Conservation (phyloP, 2,113 vertebrate genomes). For the Cyprinodon tularosa region DNA sequence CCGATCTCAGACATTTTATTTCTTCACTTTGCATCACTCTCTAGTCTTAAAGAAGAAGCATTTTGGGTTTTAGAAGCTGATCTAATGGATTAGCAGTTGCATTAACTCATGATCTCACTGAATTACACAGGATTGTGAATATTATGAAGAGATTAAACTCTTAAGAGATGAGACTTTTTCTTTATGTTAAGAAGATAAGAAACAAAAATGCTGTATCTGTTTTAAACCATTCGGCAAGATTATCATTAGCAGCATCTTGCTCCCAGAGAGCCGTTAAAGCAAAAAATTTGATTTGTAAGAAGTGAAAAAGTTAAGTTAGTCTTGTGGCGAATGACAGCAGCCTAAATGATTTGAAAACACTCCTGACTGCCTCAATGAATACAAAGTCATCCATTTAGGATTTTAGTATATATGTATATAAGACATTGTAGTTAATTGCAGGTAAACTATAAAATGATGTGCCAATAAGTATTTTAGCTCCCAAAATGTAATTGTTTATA, state of each 20-base stretch:
- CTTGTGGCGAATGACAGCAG: constrained; percentile 51
- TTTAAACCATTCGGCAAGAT: constrained; percentile 68
- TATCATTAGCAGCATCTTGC: constrained; percentile 51
- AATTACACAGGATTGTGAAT: constrained; percentile 3
- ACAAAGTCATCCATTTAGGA: too few species aligned
- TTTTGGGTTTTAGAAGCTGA: background rate
- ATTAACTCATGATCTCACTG: background rate
- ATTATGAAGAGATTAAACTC: background rate
- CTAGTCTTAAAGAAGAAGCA: background rate
- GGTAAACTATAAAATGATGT: too few species aligned
- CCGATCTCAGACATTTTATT: background rate
- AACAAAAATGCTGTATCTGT: constrained; percentile 28
- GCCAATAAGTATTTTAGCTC: too few species aligned
- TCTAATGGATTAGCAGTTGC: background rate
- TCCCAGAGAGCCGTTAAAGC: constrained; percentile 60
- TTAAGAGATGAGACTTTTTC: background rate
- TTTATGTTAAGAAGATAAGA: constrained; percentile 49
- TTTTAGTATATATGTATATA: too few species aligned
- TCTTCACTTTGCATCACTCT: background rate
- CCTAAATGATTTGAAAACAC: constrained; percentile 47
- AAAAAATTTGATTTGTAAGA: constrained; percentile 39
- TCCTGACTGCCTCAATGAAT: constrained; percentile 33
- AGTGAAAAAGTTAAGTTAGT: constrained; percentile 59
- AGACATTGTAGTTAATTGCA: too few species aligned
- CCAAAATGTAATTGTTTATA: too few species aligned